A percentile compares a stretch with the other conserved stretches of the same genome.
Conservation (phyloP, 2,888 invertebrate species). For the Rhagophthalmus giganteus region DNA sequence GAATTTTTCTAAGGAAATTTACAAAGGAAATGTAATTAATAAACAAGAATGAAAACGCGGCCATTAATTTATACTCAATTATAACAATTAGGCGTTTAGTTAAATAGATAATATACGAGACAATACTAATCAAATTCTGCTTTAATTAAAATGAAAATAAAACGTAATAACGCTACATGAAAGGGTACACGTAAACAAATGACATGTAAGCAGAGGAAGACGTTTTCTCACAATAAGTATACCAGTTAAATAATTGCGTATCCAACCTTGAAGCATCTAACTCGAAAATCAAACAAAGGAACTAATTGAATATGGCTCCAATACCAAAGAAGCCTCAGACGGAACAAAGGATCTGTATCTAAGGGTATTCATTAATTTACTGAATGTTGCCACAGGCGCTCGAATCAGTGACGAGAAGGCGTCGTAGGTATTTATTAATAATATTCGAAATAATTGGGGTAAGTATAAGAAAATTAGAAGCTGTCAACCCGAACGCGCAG, state of each 20-base stretch:
- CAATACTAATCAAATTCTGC: background rate
- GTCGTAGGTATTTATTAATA: slow-evolving; percentile 18
- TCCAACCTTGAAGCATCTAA: slow-evolving; percentile 33
- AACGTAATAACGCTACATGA: background rate
- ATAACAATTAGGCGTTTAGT: no score
- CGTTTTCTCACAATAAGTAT: slow-evolving; percentile 14
- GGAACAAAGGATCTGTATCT: slow-evolving; percentile 43
- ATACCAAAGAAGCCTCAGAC: slow-evolving; percentile 37
- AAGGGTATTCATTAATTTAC: slow-evolving; percentile 43
- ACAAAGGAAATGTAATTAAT: no score
- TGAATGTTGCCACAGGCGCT: slow-evolving; percentile 41
- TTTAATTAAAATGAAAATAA: slow-evolving; percentile 9
- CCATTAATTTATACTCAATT: no score
- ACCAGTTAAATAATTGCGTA: slow-evolving; percentile 23
- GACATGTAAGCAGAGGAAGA: slow-evolving; percentile 10
- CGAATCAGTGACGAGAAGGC: slow-evolving; percentile 29
- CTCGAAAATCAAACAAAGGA: slow-evolving; percentile 45
- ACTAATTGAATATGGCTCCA: slow-evolving; percentile 49
- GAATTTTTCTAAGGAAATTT: no score
- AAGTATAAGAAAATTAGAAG: slow-evolving; percentile 23
- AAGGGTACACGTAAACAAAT: slow-evolving; percentile 2
- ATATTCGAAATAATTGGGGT: slow-evolving; percentile 18
- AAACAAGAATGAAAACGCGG: no score
- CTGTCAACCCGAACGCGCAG: slow-evolving; percentile 13
- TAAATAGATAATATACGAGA: no score